phyloP scores from a whole-genome alignment of 2,888 invertebrate species.

The Notodonta ziczac region DNA sequence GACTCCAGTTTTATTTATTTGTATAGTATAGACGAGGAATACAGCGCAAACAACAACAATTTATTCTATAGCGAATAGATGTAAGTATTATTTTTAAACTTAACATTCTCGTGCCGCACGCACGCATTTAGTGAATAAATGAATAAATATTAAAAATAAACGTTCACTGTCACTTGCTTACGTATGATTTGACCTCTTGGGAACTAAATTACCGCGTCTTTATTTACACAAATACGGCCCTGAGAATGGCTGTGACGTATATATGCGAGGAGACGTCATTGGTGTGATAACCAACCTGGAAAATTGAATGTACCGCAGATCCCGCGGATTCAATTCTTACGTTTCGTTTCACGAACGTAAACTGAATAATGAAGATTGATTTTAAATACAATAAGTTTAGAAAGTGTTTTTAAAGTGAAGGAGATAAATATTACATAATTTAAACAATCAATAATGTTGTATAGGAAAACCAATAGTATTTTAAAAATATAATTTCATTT shows the following conservation, averaged over 20 bases:
- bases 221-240: constrained; percentile 76
- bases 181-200: constrained; percentile 27
- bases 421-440: no score
- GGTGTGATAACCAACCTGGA: constrained; percentile 32
- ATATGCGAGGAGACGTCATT: constrained; percentile 72
- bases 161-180: constrained; percentile 25
- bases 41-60: neutral
- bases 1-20: no score
- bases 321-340: constrained; percentile 33
- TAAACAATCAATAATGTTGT: no score
- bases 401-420: no score
- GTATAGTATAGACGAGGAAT: no score
- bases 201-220: constrained; percentile 41
- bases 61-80: neutral
- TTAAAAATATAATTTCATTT: no score
- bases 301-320: constrained; percentile 18
- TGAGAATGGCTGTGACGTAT: constrained; percentile 81
- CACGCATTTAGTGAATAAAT: neutral
- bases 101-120: neutral
- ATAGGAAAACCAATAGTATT: no score
- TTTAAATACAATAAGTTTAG: no score
- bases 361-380: neutral
- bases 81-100: constrained; percentile 3
- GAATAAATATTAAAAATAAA: constrained; percentile 10
- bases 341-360: constrained; percentile 57